Base-by-base conservation (phyloP, 2,113 vertebrate species). In the Haplochromis burtoni region DNA sequence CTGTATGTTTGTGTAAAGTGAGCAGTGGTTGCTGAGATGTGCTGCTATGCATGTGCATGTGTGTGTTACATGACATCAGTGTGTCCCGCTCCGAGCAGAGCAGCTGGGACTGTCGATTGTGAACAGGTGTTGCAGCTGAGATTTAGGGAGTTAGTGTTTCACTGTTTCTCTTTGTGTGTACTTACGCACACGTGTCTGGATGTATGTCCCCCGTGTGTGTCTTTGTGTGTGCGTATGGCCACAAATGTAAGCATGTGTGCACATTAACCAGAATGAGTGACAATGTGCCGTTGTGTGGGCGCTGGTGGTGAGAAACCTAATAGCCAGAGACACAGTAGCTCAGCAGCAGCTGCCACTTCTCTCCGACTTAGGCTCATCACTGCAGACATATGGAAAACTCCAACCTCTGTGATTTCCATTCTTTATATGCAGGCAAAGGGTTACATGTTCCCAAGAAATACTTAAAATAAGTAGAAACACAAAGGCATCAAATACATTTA, bases 71-170 rank as follows among this genome's bases (percentile, higher is more conserved):
- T 85, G 88, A 87, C 93, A 89, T 87, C 90, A 91, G 87, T 59
- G 82, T 63, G 47, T 78, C 40, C 47, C 21, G 81, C 83, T 76
- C 71, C 9, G 19, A 88, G 86, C 51, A 5, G 33, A 91, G 89
- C 95, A 96, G 94, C 95, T 95, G 95, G 45, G 86, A 31, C 8
- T n/a, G 76, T 29, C 24, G 85, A 83, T 82, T 8, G 57, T 84
- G 83, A 94, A 95, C 95, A 96, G 94, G 93, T 95, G 95, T 88
- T 53, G 81, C 88, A 66, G 90, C 87, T 85, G 87, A 92, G 89
- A 89, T 85, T 89, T 82, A 45, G 21, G 33, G 55, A 55, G 82
- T 80, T 85, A 76, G 84, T 84, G 31, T 85, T 82, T 88, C 87
- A 88, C 87, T 88, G 81, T 81, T 42, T 47, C 80, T 66, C 63